Evolutionary conservation across 1,140 invertebrate genomes (phyloP).

Genomic region (Leguminivora glycinivorella): DNA sequence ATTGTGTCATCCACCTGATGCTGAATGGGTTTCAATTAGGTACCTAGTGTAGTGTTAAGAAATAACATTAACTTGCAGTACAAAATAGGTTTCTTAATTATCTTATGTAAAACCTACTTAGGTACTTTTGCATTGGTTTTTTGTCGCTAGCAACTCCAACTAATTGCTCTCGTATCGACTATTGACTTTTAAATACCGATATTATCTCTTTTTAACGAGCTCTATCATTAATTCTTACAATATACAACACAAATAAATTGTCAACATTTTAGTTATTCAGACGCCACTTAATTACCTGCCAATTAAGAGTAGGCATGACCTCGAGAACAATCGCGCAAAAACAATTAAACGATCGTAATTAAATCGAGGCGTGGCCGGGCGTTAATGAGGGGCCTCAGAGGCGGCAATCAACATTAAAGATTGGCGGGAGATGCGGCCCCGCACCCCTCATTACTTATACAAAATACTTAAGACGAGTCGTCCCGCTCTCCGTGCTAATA

Average conservation of each 20-base stretch:
- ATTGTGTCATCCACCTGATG: too few species aligned
- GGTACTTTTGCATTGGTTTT: not conserved
- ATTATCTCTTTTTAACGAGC: constrained; percentile 3
- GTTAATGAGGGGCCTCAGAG: constrained; percentile 73
- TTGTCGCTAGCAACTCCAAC: not conserved
- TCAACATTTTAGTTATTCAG: constrained; percentile 9
- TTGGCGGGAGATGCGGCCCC: constrained; percentile 75
- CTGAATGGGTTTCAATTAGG: too few species aligned
- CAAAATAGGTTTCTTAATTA: too few species aligned
- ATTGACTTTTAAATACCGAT: not conserved
- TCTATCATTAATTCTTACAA: not conserved
- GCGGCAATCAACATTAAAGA: constrained; percentile 78
- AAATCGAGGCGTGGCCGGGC: constrained; percentile 72
- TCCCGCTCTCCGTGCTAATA: constrained; percentile 76
- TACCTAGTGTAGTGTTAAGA: too few species aligned
- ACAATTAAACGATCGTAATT: constrained; percentile 70
- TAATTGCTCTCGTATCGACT: not conserved
- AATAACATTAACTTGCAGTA: too few species aligned
- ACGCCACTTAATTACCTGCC: constrained; percentile 23
- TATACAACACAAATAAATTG: constrained; percentile 3
- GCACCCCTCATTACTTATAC: constrained; percentile 76
- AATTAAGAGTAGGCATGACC: constrained; percentile 35
- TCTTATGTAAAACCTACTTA: too few species aligned
- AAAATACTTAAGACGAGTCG: constrained; percentile 78
- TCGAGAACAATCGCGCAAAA: constrained; percentile 48